Evolutionary conservation across 2,888 invertebrate genomes (phyloP).

Genomic region (Nycteola revayana): DNA sequence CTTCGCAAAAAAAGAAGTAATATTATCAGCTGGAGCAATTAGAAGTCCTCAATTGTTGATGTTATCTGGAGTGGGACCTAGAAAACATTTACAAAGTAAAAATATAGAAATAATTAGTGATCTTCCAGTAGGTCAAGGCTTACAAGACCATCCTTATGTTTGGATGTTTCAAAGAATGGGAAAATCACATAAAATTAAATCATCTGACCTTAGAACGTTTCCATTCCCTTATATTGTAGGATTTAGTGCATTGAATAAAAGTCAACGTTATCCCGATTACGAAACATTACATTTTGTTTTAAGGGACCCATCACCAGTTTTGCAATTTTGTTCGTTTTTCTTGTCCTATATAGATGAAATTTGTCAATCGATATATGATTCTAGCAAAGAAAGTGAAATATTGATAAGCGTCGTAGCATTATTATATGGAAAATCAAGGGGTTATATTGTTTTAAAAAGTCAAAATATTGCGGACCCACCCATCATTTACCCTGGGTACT

Average conservation of each 20-base stretch:
- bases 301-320: slow-evolving; percentile 15
- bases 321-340: slow-evolving; percentile 26
- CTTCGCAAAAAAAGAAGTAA: slow-evolving; percentile 61
- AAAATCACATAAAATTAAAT: slow-evolving; percentile 43
- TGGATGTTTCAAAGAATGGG: slow-evolving; percentile 33
- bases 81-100: slow-evolving; percentile 43
- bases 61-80: slow-evolving; percentile 73
- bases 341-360: slow-evolving; percentile 28
- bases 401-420: slow-evolving; percentile 22
- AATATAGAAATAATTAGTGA: slow-evolving; percentile 55
- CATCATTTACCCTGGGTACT: slow-evolving; percentile 81
- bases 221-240: slow-evolving; percentile 32
- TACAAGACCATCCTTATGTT: slow-evolving; percentile 66
- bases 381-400: slow-evolving; percentile 19
- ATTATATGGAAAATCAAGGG: slow-evolving; percentile 60
- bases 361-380: slow-evolving; percentile 28
- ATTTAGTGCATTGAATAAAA: slow-evolving; percentile 80
- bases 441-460: slow-evolving; percentile 75
- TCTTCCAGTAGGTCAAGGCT: slow-evolving; percentile 63
- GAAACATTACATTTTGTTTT: slow-evolving; percentile 29
- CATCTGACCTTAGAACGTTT: slow-evolving; percentile 39
- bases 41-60: slow-evolving; percentile 70
- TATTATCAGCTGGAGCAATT: slow-evolving; percentile 68
- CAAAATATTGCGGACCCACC: slow-evolving; percentile 79
- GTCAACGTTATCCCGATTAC: slow-evolving; percentile 64